Conservation (phyloP, 2,797 vertebrate species). For the Mormyrops boulengeri region DNA sequence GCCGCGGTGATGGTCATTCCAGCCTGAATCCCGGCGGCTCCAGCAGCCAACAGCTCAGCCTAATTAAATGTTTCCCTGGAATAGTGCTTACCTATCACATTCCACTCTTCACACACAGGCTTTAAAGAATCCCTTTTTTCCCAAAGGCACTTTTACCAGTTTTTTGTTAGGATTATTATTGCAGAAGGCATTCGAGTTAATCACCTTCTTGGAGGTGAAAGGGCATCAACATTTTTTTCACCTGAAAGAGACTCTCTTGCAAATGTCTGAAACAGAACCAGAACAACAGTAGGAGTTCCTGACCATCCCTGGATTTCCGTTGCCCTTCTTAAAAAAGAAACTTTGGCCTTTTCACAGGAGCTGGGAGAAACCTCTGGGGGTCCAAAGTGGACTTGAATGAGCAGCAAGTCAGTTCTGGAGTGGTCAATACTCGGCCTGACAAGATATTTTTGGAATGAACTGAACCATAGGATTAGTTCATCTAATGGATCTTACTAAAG, state of each 20-base stretch:
- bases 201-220: background rate
- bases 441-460: too few relatives aligned
- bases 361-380: background rate
- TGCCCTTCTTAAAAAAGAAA: background rate
- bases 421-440: background rate
- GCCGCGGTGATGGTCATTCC: background rate
- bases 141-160: background rate
- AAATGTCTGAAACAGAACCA: background rate
- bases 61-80: conserved; percentile 2
- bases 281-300: background rate
- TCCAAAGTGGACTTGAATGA: background rate
- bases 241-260: background rate
- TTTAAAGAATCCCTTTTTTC: background rate
- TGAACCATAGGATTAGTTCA: background rate
- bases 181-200: background rate
- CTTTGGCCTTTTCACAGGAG: background rate
- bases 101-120: background rate
- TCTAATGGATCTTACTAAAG: background rate
- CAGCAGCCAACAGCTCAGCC: background rate
- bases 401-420: background rate
- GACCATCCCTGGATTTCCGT: background rate
- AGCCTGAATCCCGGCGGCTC: background rate
- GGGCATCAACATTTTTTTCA: background rate
- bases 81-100: background rate
- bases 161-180: background rate